phyloP scores from a whole-genome alignment of 2,888 invertebrate species.

The Cantharis rustica region DNA sequence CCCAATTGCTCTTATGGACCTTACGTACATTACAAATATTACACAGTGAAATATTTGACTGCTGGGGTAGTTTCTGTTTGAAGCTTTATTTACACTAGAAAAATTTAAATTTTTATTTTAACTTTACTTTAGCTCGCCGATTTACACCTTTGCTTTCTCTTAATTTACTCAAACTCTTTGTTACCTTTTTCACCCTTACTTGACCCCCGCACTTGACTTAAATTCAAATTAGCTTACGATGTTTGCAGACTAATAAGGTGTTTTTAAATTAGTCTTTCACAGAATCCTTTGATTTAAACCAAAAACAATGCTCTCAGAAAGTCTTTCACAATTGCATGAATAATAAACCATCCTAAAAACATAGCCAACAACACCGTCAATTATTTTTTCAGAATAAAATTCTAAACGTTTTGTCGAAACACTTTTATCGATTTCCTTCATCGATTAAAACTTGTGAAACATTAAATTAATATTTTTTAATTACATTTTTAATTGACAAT shows the following conservation, averaged over 20 bases:
- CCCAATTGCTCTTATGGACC: conserved; percentile 13
- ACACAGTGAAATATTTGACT: conserved; percentile 41
- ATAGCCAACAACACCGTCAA: not conserved
- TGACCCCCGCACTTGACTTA: not conserved
- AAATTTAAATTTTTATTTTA: conserved; percentile 22
- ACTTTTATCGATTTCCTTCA: not conserved
- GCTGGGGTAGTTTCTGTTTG: conserved; percentile 41
- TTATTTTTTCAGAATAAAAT: not conserved
- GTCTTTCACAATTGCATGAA: not conserved
- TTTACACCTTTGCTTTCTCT: not conserved
- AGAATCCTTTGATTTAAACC: not conserved
- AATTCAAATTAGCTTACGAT: not conserved
- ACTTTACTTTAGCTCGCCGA: not conserved
- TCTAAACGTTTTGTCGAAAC: not conserved
- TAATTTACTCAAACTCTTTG: not conserved
- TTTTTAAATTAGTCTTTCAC: not conserved
- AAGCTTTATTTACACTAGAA: conserved; percentile 38
- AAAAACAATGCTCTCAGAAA: not conserved
- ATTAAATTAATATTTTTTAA: not conserved
- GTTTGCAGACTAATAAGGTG: not conserved
- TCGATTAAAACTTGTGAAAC: not conserved
- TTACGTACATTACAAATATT: conserved; percentile 30
- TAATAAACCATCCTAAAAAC: not conserved
- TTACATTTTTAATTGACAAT: not conserved
- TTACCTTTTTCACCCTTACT: not conserved